Conservation (phyloP, 2,797 vertebrate species). For the Chaenodraco wilsoni region DNA sequence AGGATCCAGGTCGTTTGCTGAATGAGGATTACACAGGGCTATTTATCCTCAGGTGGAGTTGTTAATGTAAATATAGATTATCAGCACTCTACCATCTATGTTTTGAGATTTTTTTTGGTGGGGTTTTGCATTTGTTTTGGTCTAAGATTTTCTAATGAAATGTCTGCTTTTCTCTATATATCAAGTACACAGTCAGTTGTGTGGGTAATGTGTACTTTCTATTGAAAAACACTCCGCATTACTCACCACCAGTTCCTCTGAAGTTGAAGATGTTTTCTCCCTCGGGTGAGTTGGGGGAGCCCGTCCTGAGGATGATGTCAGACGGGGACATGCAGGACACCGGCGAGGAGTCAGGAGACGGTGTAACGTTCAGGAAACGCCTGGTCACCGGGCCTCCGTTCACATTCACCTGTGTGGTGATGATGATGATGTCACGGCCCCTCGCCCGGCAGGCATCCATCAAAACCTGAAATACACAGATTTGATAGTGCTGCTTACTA, state of each 20-base stretch:
- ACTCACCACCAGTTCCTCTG: conserved; percentile 61
- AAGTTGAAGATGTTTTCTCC: conserved; percentile 80
- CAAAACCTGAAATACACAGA: conserved; percentile 62
- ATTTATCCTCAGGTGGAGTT: background rate
- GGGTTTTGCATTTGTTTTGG: background rate
- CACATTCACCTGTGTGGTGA: conserved; percentile 72
- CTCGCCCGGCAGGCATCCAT: conserved; percentile 77
- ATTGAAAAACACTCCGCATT: background rate
- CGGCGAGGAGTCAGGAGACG: conserved; percentile 70
- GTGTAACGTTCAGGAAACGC: conserved; percentile 73
- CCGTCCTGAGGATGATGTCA: conserved; percentile 81
- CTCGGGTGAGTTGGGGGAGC: conserved; percentile 68
- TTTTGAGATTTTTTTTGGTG: background rate
- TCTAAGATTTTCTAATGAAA: too few species aligned
- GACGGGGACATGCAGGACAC: conserved; percentile 84
- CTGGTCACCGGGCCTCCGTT: conserved; percentile 65
- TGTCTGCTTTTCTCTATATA: too few species aligned
- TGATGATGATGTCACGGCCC: conserved; percentile 82
- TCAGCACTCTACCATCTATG: background rate
- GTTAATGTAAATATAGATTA: background rate
- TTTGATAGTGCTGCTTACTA: background rate
- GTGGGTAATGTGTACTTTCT: background rate
- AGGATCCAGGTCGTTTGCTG: background rate
- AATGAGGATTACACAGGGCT: background rate
- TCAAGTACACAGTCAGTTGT: background rate